Conservation (phyloP, 2,113 vertebrate genomes). For the Henicopernis longicauda region DNA sequence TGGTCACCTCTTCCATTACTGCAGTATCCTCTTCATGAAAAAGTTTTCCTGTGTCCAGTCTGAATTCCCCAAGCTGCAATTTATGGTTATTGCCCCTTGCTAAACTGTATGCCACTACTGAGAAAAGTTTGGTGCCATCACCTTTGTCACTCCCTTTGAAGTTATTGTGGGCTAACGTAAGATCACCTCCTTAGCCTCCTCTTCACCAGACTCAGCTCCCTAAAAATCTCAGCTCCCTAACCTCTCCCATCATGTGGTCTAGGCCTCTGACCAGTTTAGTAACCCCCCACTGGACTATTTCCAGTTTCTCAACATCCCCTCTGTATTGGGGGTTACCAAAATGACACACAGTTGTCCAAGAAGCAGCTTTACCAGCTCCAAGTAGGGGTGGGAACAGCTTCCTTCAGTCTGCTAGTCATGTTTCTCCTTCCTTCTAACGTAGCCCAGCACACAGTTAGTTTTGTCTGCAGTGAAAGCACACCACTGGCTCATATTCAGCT, state of each 20-base stretch:
- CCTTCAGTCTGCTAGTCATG: neutral
- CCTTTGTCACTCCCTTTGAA: neutral
- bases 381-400: neutral
- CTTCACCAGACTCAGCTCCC: neutral
- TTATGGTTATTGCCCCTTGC: neutral
- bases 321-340: neutral
- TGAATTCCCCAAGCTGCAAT: neutral
- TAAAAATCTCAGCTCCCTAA: neutral
- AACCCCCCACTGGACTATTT: neutral
- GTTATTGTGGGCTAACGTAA: neutral
- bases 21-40: neutral
- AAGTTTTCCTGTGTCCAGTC: neutral
- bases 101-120: neutral
- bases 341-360: neutral
- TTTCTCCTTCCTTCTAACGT: neutral
- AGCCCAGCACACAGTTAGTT: accelerated
- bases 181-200: neutral
- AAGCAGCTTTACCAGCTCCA: neutral
- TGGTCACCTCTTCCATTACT: neutral
- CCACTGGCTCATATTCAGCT: neutral
- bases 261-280: neutral
- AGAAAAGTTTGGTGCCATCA: neutral
- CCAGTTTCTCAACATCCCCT: neutral
- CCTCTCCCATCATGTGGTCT: neutral
- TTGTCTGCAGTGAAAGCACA: neutral